A percentile compares a stretch with the other conserved stretches of the same genome.
Conservation (phyloP, 2,888 invertebrate genomes). For the Cyclophora punctaria region DNA sequence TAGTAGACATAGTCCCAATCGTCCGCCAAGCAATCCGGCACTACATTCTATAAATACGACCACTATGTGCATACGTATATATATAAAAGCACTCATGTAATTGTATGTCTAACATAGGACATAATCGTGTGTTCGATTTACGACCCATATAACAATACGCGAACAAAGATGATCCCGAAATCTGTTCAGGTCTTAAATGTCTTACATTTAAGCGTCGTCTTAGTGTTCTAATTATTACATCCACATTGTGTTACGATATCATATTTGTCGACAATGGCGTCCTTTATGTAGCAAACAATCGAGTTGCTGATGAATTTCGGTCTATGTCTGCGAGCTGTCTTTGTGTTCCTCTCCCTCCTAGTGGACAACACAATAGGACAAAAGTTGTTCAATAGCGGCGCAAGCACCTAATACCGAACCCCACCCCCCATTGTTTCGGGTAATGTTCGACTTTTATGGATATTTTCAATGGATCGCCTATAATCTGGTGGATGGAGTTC, state of each 20-base stretch:
- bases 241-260: slow-evolving; percentile 70
- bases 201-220: slow-evolving; percentile 24
- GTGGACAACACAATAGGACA: slow-evolving; percentile 74
- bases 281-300: slow-evolving; percentile 75
- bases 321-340: slow-evolving; percentile 71
- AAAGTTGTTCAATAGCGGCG: slow-evolving; percentile 72
- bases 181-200: slow-evolving; percentile 16
- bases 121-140: no score
- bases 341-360: slow-evolving; percentile 66
- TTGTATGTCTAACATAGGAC: no score
- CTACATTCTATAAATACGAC: no score
- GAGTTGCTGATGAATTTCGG: slow-evolving; percentile 75
- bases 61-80: no score
- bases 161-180: slow-evolving; percentile 2
- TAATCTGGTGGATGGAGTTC: slow-evolving; percentile 68
- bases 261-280: slow-evolving; percentile 72
- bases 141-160: no score
- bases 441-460: slow-evolving; percentile 76
- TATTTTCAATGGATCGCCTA: slow-evolving; percentile 72
- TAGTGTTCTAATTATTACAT: slow-evolving; percentile 65
- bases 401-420: slow-evolving; percentile 72
- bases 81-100: no score
- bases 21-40: no score
- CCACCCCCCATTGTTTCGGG: slow-evolving; percentile 71
- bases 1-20: no score